These are phyloP conservation scores for Hesperophylax magnus DNA, from an alignment of 1,140 invertebrate genomes.

Conservation along the genomic window DNA sequence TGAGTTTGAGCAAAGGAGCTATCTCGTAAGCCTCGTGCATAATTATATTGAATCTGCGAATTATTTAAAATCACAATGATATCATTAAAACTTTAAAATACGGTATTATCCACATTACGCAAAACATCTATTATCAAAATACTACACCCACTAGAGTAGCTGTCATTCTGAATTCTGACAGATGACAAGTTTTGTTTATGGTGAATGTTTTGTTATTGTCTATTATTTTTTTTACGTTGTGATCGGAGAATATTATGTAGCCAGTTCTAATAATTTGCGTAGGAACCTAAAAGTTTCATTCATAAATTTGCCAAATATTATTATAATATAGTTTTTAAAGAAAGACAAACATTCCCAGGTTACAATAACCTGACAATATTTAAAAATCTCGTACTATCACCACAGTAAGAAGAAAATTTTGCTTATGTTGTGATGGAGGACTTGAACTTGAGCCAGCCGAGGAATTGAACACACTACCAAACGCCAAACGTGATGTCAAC, in stretches of 20 bases:
- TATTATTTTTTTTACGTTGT: not conserved
- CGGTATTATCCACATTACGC: not conserved
- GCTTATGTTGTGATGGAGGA: no score
- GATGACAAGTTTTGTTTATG: constrained; percentile 17
- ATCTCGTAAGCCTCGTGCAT: constrained; percentile 93
- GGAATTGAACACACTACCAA: no score
- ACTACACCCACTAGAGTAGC: constrained; percentile 12
- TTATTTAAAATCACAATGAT: not conserved
- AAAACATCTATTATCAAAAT: constrained; percentile 29
- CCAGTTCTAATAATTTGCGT: not conserved
- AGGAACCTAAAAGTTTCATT: no score
- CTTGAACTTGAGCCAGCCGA: no score
- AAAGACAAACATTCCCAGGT: no score
- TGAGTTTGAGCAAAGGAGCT: constrained; percentile 84
- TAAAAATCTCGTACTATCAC: no score
- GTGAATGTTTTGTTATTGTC: not conserved
- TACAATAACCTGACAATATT: no score
- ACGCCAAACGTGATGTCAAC: no score
- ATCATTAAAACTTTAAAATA: not conserved
- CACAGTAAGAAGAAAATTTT: no score
- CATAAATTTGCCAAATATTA: no score
- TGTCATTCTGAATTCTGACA: constrained; percentile 35
- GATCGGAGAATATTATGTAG: not conserved
- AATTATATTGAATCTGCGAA: not conserved
- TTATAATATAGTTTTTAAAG: no score